Evolutionary conservation across 2,113 vertebrate species (phyloP).

Genomic region (Myrmophylax atrothorax): DNA sequence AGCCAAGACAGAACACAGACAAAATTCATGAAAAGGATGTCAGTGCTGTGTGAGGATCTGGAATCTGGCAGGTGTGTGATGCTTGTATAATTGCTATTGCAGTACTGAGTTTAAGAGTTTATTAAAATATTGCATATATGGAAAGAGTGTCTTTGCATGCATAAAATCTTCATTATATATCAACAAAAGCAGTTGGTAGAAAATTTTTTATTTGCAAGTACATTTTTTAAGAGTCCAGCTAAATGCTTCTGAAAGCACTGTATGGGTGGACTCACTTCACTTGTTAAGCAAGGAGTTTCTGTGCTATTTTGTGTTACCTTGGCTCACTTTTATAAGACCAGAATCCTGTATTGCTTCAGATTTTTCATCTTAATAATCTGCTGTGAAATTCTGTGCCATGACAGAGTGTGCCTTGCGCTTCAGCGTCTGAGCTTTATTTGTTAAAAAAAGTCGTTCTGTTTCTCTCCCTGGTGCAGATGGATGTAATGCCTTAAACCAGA

Average conservation of each 20-base stretch:
- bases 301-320: not conserved
- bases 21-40: not conserved
- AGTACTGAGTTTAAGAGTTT: not conserved
- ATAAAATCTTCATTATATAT: not conserved
- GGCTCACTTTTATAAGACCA: not conserved
- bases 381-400: not conserved
- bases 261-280: not conserved
- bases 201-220: not conserved
- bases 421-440: slow-evolving; percentile 18
- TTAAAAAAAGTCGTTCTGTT: not conserved
- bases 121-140: not conserved
- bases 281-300: not conserved
- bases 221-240: not conserved
- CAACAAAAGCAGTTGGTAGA: not conserved
- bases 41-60: accelerated
- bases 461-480: not conserved
- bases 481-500: not conserved
- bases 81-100: not conserved
- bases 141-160: not conserved
- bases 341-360: not conserved
- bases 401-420: not conserved
- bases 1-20: not conserved
- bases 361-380: not conserved
- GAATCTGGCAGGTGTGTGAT: not conserved
- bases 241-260: not conserved